Base-by-base conservation (phyloP, 2,797 vertebrate species). In the Sarcoramphus papa region DNA sequence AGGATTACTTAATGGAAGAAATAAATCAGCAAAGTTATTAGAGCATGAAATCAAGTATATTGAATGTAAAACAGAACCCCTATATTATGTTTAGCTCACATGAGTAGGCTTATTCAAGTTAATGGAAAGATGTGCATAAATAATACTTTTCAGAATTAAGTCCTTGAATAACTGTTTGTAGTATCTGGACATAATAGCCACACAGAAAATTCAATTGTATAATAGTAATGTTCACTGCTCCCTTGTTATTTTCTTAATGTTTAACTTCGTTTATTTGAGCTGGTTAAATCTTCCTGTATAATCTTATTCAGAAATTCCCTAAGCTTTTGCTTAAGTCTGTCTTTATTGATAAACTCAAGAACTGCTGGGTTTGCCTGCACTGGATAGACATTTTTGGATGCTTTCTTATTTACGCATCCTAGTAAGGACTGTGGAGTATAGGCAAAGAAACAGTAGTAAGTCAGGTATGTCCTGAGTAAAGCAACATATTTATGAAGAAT, bases 41-140 rank as follows among this genome's bases (percentile, higher is more conserved):
- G 95, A 97, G 88, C 95, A 97, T 97, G 96, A 98, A 97, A 97
- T 97, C 96, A 95, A 96, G 79, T 94, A 83, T 62, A 82, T 83
- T 88, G 86, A 83, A 93, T 85, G 72, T 65, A 95, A 96, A 91
- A 21, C 69, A 57, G 72, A 90, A 87, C 35, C 13, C 31, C 14
- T 80, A 47, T 94, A 56, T 88, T 83, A 83, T 40, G 57, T 88
- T 91, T 90, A 85, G 28, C 27, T 90, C 37, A 84, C 75, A 75
- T 64, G 88, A 92, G 15, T 81, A 88, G 68, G 62, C 31, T 90
- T 88, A 69, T 92, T 73, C 5, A 31, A 81, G 22, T 75, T 62
- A 92, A 79, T 88, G 69, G 35, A 72, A 95, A 94, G 64, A 68
- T 28, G 10, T 77, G 70, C 43, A 78, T 86, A 91, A 96, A 65